Evolutionary conservation across 2,113 vertebrate genomes (phyloP), one percentile per base, ranked within the genome.

Genomic region (Lathamus discolor): DNA sequence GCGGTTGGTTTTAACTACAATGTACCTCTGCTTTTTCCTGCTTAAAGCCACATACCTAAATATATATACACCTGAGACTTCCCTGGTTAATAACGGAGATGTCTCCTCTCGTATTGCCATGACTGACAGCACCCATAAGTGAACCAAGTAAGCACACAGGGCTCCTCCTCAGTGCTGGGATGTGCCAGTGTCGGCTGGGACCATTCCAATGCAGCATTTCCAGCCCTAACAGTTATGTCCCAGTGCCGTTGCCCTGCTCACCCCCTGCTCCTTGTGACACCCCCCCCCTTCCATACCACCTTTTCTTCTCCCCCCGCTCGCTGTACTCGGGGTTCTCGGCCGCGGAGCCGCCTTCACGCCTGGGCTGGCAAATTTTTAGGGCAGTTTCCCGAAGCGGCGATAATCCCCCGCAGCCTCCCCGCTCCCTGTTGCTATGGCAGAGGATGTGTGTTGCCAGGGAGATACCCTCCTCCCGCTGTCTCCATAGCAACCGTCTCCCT

Each of bases 401-500:
- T 94, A 95, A 96, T 96, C 94, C 88, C 39, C 63, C 79, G 27
- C 83, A 35, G 57, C 17, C 16, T 62, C 82, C 94, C 94, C 41
- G 13, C 46, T 94, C 92, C 22, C 92, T 96, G 98, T 98, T 98
- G 96, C 98, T 87, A 97, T 96, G 97, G 98, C 82, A 86, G 95
- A 97, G 96, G 97, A 95, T 96, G 96, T 37, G 96, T 96, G 97
- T 98, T 98, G 97, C 97, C 96, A 96, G 96, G 98, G 94, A 95
- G 95, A 97, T 87, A 84, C 95, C 90, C 77, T 80, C 94, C 94
- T 97, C 96, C 95, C 57, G 89, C 72, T 75, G 76, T 97, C 91
- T 83, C 94, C 94, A 68, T 95, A 92, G 97, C 92, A 96, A 97
- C 97, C 76, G 89, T 76, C 83, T 84, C 92, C 73, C 81, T 64